A percentile compares a stretch with the other conserved stretches of the same genome.
phyloP scores from a whole-genome alignment of 2,113 vertebrate species.

The Prunella himalayana region DNA sequence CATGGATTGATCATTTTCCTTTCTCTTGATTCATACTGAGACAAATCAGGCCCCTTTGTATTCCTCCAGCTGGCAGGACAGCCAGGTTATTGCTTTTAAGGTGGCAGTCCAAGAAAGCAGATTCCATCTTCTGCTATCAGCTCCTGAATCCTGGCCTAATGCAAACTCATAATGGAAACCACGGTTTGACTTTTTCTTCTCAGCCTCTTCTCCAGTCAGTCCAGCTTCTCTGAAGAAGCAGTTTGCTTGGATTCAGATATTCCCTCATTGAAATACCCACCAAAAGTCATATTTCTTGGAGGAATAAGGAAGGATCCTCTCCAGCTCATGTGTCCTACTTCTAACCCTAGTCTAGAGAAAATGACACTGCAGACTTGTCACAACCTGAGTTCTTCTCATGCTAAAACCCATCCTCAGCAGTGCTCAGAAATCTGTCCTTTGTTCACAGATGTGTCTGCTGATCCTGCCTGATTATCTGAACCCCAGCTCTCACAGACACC shows the following conservation, averaged over 20 bases:
- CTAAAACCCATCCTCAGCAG: not conserved
- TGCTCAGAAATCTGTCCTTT: not conserved
- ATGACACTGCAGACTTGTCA: not conserved
- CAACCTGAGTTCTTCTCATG: not conserved
- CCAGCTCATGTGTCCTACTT: not conserved
- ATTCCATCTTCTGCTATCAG: not conserved
- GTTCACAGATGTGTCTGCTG: not conserved
- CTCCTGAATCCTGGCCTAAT: not conserved
- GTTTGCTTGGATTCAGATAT: not conserved
- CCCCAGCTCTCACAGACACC: not conserved
- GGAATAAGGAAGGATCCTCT: not conserved
- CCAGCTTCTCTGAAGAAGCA: not conserved
- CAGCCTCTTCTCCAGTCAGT: not conserved
- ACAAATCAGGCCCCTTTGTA: not conserved
- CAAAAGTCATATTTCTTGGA: not conserved
- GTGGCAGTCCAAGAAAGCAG: not conserved
- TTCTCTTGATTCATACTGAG: not conserved
- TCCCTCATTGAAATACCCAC: fast-evolving
- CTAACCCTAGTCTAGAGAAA: not conserved
- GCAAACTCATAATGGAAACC: not conserved
- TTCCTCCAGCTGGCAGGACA: not conserved
- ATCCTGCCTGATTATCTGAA: not conserved
- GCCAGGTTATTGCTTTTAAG: not conserved
- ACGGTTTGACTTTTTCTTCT: not conserved
- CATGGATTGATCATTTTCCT: not conserved